These are phyloP conservation scores for Helicoverpa assulta DNA, from an alignment of 2,888 invertebrate species.

Conservation along the genomic window DNA sequence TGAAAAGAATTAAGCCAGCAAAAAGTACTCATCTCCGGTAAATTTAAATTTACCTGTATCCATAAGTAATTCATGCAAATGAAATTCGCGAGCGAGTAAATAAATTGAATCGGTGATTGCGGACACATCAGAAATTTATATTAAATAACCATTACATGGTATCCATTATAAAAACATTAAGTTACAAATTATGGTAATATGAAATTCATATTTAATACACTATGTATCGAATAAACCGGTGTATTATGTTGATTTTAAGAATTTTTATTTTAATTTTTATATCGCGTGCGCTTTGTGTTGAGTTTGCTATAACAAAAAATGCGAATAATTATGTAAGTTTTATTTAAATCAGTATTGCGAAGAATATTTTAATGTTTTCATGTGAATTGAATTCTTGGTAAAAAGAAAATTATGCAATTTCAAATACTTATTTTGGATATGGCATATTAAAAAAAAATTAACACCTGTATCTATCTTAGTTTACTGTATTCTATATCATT, in stretches of 20 bases:
- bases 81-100: slow-evolving; percentile 28
- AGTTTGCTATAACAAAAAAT: slow-evolving; percentile 60
- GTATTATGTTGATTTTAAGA: slow-evolving; percentile 50
- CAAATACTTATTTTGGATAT: neutral
- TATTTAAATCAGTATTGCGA: neutral
- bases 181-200: slow-evolving; percentile 28
- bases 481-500: neutral
- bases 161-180: slow-evolving; percentile 57
- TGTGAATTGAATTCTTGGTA: neutral
- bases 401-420: neutral
- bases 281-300: slow-evolving; percentile 29
- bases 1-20: neutral
- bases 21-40: slow-evolving; percentile 6
- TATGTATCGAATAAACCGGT: slow-evolving; percentile 21
- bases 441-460: too few species aligned
- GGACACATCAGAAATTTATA: slow-evolving; percentile 31
- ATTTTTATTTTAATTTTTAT: slow-evolving; percentile 51
- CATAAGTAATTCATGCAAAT: slow-evolving; percentile 34
- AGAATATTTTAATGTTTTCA: neutral
- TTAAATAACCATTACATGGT: slow-evolving; percentile 45
- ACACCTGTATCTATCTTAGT: too few species aligned
- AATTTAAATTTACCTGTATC: slow-evolving; percentile 13
- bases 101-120: slow-evolving; percentile 37
- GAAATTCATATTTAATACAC: slow-evolving; percentile 43
- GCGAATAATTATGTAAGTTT: slow-evolving; percentile 70